Evolutionary conservation across 1,140 invertebrate species (phyloP).

Genomic region (Tetragonula clypearis): DNA sequence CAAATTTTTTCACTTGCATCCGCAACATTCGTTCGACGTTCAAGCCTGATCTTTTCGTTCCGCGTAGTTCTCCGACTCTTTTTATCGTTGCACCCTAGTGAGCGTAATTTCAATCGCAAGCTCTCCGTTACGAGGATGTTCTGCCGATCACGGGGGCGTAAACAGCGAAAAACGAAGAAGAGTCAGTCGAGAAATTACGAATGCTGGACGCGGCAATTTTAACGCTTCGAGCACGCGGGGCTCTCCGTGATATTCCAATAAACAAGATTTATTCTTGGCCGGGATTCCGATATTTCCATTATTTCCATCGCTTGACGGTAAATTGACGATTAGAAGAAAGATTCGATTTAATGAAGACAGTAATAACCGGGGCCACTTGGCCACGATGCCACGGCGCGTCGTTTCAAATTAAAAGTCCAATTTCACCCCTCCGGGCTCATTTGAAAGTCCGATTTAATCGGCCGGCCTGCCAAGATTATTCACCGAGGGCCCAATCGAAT

Average conservation of each 20-base stretch:
- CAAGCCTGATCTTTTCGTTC: too few species aligned
- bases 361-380: background rate
- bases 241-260: background rate
- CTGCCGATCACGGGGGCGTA: background rate
- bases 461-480: slow-evolving; percentile 12
- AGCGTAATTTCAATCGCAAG: background rate
- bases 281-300: background rate
- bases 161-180: background rate
- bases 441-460: slow-evolving; percentile 49
- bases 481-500: slow-evolving; percentile 22
- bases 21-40: background rate
- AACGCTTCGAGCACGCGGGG: background rate
- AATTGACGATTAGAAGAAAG: slow-evolving; percentile 19
- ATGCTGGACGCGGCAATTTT: background rate
- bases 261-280: slow-evolving; percentile 14
- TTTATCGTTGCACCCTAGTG: background rate
- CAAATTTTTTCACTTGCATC: background rate
- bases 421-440: slow-evolving; percentile 22
- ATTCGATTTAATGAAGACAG: background rate
- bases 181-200: background rate
- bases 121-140: background rate
- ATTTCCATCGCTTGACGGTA: background rate
- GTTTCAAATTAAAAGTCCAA: slow-evolving; percentile 32
- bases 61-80: too few species aligned
- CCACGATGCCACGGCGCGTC: background rate